Conservation (phyloP, 2,888 invertebrate genomes). For the Willowsia nigromaculata region DNA sequence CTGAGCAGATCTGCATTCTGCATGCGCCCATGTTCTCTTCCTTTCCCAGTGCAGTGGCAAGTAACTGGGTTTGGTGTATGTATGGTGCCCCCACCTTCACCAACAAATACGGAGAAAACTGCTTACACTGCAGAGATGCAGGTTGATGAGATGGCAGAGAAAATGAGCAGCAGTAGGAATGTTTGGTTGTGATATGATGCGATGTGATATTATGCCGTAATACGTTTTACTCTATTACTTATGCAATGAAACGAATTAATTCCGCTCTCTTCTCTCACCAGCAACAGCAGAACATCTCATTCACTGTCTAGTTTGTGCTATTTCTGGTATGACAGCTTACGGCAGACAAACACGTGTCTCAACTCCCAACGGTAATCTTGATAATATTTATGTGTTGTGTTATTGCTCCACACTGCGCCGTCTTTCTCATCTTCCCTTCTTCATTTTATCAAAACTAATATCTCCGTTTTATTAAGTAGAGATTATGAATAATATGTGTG, state of each 20-base stretch:
- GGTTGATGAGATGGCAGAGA: background rate
- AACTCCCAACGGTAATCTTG: conserved; percentile 61
- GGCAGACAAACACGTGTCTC: conserved; percentile 67
- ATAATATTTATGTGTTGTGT: conserved; percentile 52
- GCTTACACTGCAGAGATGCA: background rate
- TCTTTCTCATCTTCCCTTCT: background rate
- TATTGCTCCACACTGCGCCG: background rate
- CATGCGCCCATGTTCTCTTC: conserved; percentile 14
- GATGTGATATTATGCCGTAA: background rate
- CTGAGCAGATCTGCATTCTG: conserved; percentile 50
- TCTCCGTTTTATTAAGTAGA: conserved; percentile 57
- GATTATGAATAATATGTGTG: conserved; percentile 48
- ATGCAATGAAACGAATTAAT: conserved; percentile 35
- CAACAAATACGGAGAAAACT: background rate
- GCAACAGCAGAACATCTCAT: background rate
- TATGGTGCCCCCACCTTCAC: background rate
- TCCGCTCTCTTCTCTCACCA: background rate
- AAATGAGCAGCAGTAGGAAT: background rate
- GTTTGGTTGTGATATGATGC: conserved; percentile 41
- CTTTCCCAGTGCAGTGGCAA: background rate
- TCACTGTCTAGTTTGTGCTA: background rate
- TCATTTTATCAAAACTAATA: conserved; percentile 44
- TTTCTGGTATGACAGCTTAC: conserved; percentile 37
- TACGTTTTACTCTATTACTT: background rate
- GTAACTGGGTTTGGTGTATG: background rate